Percentiles rank a stretch among this genome's conserved stretches.
These are phyloP conservation scores for Metallyticus violacea DNA, from an alignment of 2,888 invertebrate genomes.

Conservation along the genomic window DNA sequence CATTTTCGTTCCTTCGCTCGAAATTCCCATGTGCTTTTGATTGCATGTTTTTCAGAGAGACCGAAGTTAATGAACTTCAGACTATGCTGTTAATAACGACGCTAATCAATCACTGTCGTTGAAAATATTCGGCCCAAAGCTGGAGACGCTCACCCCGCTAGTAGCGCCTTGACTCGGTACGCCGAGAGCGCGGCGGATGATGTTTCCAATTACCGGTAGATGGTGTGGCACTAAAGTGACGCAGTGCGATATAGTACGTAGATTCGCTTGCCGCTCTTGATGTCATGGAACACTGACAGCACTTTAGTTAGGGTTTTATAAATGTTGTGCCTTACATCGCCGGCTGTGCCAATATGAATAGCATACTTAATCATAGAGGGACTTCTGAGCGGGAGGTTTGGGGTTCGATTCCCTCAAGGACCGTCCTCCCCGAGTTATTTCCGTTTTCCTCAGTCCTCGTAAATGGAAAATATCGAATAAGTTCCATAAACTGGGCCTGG, in stretches of 20 bases:
- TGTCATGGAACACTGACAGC: not conserved
- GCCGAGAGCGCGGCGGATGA: not conserved
- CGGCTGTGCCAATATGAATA: not conserved
- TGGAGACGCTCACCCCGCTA: not conserved
- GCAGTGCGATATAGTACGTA: not conserved
- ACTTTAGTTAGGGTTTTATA: not conserved
- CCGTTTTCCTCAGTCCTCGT: too few relatives aligned
- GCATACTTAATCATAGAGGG: not conserved
- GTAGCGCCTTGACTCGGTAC: not conserved
- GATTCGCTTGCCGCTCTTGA: not conserved
- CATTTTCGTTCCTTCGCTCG: not conserved
- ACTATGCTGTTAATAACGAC: not conserved
- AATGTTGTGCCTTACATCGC: not conserved
- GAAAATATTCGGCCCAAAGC: not conserved
- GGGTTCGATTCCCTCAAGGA: too few relatives aligned
- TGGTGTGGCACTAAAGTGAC: not conserved
- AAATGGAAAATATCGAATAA: too few relatives aligned
- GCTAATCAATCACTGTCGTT: not conserved
- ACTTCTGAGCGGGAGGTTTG: too few relatives aligned
- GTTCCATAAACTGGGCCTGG: too few relatives aligned
- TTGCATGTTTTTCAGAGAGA: not conserved
- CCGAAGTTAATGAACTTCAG: not conserved
- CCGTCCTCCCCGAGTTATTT: too few relatives aligned
- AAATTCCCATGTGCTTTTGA: not conserved
- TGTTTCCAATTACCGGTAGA: constrained; percentile 7